Evolutionary conservation across 2,888 invertebrate genomes (phyloP), one percentile per base, ranked within the genome.

Genomic region (Psylliodes chrysocephalus): DNA sequence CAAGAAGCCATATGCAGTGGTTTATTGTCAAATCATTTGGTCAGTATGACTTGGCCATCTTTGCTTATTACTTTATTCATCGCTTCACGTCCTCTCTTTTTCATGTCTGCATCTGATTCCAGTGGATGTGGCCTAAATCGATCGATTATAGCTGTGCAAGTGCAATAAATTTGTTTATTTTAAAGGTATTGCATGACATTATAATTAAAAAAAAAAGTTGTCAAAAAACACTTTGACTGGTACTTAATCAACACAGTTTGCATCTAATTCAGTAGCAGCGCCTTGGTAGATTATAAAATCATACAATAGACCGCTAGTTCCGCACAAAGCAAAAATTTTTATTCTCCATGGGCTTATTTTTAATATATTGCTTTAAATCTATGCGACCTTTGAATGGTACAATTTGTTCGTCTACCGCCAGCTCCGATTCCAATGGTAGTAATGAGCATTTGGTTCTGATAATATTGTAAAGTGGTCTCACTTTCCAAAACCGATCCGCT

Each of bases 381-480:
- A 15, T 18, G 19, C 18, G 44, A 8, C 44, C 15, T 44, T 44
- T 44, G 44, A 44, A 40, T 18, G 15, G 15, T 8, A 30, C 30
- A 6, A 10, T 30, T 18, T 18, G 42, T 15, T 42, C 18, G 8
- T 30, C 30, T 30, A 30, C 10, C 2, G 30, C 30, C 30, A 30
- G 10, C 22, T 33, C 33, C 33, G 33, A 10, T 33, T 33, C 49
- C 28, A 49, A 49, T 49, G 49, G 49, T 49, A 49, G 49, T 12
- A 12, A 49, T 49, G 14, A 49, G 49, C 49, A 49, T 49, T 28
- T 49, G 28, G 49, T n/a, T 49, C 49, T 49, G 2, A 49, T 49
- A 12, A 14, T 49, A 49, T 49, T 49, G 49, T 49, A 49, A 49
- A 49, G 49, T 49, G 12, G 49, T 25, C 49, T 49, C 25, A 49